These are phyloP conservation scores for Dendroctonus valens DNA, from an alignment of 1,140 invertebrate species.

Conservation along the genomic window DNA sequence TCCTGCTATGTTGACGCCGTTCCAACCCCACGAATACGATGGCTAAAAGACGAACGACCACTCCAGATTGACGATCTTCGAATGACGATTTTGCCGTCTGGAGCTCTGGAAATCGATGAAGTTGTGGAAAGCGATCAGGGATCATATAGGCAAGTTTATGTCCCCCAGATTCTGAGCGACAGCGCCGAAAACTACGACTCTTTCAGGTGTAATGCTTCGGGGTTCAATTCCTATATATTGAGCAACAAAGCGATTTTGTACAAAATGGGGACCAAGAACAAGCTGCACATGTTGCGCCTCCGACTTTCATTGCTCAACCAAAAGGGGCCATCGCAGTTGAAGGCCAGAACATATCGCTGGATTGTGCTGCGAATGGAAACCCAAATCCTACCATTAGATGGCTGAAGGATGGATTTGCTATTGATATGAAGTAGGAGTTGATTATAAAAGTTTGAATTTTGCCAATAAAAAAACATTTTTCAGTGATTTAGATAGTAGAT, in stretches of 20 bases:
- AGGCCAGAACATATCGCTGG: conserved; percentile 74
- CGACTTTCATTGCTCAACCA: conserved; percentile 63
- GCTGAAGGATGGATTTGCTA: conserved; percentile 88
- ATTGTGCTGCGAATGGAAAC: conserved; percentile 88
- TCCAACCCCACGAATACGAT: conserved; percentile 60
- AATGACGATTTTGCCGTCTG: conserved; percentile 77
- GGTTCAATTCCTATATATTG: conserved; percentile 59
- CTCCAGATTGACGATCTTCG: conserved; percentile 67
- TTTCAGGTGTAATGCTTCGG: conserved; percentile 55
- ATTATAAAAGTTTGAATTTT: background rate
- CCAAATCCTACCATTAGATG: conserved; percentile 83
- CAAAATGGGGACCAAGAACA: conserved; percentile 59
- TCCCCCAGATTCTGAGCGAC: background rate
- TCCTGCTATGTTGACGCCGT: conserved; percentile 55
- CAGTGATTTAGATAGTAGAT: conserved; percentile 70
- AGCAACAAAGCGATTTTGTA: conserved; percentile 69
- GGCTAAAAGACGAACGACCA: conserved; percentile 76
- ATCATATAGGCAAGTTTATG: conserved; percentile 62
- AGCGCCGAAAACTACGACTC: background rate
- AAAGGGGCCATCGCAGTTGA: conserved; percentile 60
- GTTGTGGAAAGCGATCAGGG: conserved; percentile 72
- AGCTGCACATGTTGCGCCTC: conserved; percentile 42
- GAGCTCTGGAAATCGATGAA: conserved; percentile 82
- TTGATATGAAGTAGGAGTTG: conserved; percentile 71
- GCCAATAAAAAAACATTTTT: conserved; percentile 26